Conservation (phyloP, 2,113 vertebrate species). For the Neodon shergylaensis region DNA sequence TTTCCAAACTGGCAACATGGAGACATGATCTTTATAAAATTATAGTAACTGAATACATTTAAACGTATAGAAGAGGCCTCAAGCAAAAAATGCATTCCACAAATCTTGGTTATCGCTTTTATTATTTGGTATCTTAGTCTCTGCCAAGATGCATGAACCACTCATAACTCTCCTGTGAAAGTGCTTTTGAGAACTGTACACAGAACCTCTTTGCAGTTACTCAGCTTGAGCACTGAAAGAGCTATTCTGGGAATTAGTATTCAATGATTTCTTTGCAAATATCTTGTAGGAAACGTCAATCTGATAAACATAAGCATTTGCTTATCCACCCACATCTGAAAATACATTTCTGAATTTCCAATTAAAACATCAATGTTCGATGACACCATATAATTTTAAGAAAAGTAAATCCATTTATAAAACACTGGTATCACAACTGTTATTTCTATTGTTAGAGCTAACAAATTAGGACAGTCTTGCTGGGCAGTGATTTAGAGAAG, state of each 20-base stretch:
- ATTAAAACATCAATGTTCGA: neutral
- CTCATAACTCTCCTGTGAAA: neutral
- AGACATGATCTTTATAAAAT: neutral
- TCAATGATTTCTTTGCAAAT: conserved; percentile 29
- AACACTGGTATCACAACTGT: conserved; percentile 22
- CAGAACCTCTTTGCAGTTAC: neutral
- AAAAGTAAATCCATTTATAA: conserved; percentile 48
- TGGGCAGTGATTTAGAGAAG: conserved; percentile 56
- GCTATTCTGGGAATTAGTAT: neutral
- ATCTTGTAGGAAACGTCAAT: neutral
- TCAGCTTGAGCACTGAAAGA: neutral
- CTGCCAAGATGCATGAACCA: neutral
- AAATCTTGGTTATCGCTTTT: neutral
- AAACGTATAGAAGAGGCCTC: neutral
- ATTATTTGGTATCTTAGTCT: neutral
- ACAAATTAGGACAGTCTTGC: conserved; percentile 62
- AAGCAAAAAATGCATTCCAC: neutral
- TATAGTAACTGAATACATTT: neutral
- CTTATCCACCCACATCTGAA: conserved; percentile 3
- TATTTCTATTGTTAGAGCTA: conserved; percentile 53
- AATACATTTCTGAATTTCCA: conserved; percentile 40
- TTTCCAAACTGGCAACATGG: neutral
- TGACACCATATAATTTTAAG: conserved; percentile 20
- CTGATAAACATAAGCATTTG: neutral
- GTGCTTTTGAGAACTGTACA: conserved; percentile 5